Conservation (phyloP, 2,888 invertebrate genomes). For the Gnatocerus cornutus region DNA sequence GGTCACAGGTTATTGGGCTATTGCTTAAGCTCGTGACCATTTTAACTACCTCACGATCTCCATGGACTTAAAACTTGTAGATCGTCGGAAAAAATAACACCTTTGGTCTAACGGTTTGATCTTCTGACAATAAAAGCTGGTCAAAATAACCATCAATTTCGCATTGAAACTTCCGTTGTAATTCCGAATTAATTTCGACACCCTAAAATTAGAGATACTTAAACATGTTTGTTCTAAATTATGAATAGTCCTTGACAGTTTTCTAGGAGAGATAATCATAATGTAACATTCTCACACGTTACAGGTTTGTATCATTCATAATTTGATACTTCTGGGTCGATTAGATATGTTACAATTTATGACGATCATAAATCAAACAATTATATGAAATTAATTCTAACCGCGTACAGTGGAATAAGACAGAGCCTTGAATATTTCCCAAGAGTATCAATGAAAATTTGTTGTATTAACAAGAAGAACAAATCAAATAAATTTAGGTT, state of each 20-base stretch:
- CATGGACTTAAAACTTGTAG: slow-evolving; percentile 13
- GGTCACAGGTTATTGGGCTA: slow-evolving; percentile 32
- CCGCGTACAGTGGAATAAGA: slow-evolving; percentile 2
- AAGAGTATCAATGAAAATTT: neutral
- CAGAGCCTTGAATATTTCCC: neutral
- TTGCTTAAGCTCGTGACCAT: slow-evolving; percentile 29
- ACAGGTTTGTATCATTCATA: slow-evolving; percentile 29
- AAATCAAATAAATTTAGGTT: too few species aligned
- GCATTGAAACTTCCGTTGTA: slow-evolving; percentile 22
- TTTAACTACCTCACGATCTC: slow-evolving; percentile 36
- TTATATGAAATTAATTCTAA: slow-evolving; percentile 24
- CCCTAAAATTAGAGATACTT: slow-evolving; percentile 21
- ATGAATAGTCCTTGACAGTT: slow-evolving; percentile 36
- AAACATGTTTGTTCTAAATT: slow-evolving; percentile 26
- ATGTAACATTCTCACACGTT: slow-evolving; percentile 38
- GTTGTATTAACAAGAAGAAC: too few species aligned
- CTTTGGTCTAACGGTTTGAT: neutral
- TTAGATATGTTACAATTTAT: slow-evolving; percentile 26
- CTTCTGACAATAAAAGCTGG: neutral
- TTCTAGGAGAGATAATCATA: slow-evolving; percentile 42
- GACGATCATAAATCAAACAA: slow-evolving; percentile 24
- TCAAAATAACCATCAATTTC: slow-evolving; percentile 29
- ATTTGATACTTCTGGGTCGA: slow-evolving; percentile 35
- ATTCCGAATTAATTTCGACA: slow-evolving; percentile 27
- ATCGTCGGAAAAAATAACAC: slow-evolving; percentile 14